Percentiles rank a stretch among this genome's conserved stretches.
phyloP scores from a whole-genome alignment of 2,888 invertebrate genomes.

The Sycophila texana region DNA sequence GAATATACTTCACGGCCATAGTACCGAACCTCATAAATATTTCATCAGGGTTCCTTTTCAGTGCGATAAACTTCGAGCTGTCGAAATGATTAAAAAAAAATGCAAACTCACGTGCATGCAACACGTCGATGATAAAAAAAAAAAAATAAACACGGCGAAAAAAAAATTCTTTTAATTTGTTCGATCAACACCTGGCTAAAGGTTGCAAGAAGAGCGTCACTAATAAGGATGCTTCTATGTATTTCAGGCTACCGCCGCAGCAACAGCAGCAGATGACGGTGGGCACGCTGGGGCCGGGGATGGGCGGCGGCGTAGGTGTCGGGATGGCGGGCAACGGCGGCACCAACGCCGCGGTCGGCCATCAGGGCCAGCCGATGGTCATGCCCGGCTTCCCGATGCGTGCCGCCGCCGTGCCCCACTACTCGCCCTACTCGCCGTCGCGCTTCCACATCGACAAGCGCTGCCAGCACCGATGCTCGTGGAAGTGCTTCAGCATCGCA shows the following conservation, averaged over 20 bases:
- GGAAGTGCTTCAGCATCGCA: conserved; percentile 96
- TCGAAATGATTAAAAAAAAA: neutral
- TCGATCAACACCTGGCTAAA: too few species aligned
- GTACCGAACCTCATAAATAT: too few species aligned
- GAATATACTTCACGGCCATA: too few species aligned
- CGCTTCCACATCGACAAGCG: conserved; percentile 96
- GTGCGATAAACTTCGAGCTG: too few species aligned
- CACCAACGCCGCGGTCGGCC: conserved; percentile 78
- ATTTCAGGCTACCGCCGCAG: conserved; percentile 78
- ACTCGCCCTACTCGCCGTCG: conserved; percentile 93
- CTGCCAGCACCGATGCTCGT: conserved; percentile 95
- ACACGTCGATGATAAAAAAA: too few species aligned
- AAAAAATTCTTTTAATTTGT: too few species aligned
- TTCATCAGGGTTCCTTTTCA: too few species aligned
- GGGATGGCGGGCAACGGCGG: conserved; percentile 74
- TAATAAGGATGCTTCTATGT: neutral
- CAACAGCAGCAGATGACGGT: conserved; percentile 68
- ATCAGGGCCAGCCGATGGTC: conserved; percentile 83
- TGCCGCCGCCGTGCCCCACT: conserved; percentile 84
- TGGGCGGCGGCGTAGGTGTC: conserved; percentile 75
- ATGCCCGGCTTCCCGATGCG: conserved; percentile 93
- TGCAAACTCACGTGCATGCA: neutral
- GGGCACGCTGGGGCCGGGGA: conserved; percentile 76
- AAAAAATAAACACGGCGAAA: too few species aligned
- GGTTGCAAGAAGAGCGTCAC: neutral